phyloP scores from a whole-genome alignment of 2,113 vertebrate genomes.

The Apodemus speciosus region DNA sequence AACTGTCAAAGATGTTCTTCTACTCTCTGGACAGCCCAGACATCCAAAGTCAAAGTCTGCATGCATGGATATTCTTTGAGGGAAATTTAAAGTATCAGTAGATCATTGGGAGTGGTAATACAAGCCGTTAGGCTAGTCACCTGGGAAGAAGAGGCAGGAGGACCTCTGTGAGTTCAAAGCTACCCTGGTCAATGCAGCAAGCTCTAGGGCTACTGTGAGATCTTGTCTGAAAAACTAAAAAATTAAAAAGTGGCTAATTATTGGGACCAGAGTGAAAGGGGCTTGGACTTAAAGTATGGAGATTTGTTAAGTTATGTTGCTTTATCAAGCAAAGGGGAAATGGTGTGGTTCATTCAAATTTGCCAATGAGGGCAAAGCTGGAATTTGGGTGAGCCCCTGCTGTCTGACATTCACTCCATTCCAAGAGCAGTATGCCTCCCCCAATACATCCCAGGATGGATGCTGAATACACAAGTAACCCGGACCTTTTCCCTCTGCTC shows the following conservation, averaged over 20 bases:
- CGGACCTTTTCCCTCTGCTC: neutral
- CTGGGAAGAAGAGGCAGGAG: neutral
- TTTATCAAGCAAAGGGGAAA: conserved; percentile 2
- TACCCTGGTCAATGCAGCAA: neutral
- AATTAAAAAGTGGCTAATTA: conserved; percentile 4
- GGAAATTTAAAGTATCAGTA: neutral
- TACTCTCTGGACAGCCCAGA: neutral
- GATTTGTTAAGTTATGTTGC: conserved; percentile 23
- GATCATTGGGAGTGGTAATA: too few relatives aligned
- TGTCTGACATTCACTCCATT: neutral
- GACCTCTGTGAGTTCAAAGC: neutral
- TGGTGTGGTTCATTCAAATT: neutral
- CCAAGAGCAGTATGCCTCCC: neutral
- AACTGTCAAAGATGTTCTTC: neutral
- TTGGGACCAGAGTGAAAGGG: neutral
- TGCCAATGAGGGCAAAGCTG: neutral
- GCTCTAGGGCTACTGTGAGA: neutral
- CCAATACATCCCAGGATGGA: neutral
- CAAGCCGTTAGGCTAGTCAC: neutral
- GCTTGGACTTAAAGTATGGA: conserved; percentile 30
- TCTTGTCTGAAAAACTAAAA: neutral
- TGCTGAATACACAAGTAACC: neutral
- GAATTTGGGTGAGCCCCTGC: neutral
- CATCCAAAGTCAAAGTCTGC: neutral
- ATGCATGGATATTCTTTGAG: neutral